Base-by-base conservation (phyloP, 2,113 vertebrate species). In the Sturnus vulgaris region DNA sequence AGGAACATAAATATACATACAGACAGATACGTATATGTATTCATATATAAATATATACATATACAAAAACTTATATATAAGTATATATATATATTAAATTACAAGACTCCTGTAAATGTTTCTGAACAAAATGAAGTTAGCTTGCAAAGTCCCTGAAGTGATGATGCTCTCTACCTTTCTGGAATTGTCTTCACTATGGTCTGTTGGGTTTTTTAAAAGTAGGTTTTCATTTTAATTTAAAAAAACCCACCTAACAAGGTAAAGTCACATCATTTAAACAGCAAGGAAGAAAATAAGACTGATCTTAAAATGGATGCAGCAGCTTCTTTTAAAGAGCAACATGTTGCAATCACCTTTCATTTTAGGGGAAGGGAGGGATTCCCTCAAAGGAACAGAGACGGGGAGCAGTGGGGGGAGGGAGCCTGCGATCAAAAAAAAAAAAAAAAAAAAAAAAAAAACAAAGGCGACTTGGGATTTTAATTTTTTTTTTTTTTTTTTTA, bases 341-440 rank as follows among this genome's bases (percentile, higher is more conserved):
- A 97, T 97, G 97, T 97, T 97, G 97, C 96, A 97, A 97, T 96
- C 96, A 97, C 95, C 93, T 96, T 97, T 97, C 92, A 87, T 97
- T 97, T 96, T 69, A 92, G 88, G 91, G 95, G 93, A 95, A 95
- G 96, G 95, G 88, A 94, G 46, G 82, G 76, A 96, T 92, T 94
- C 96, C 93, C 87, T 96, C 90, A 95, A 94, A 97, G 93, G 92
- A 96, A 92, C 90, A 92, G 90, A 86, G 69, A 80, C 65, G 46
- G 82, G 91, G 93, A 96, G 76, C 83, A 82, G 90, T 15, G 72
- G 80, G 72, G 92, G 77, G 23, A 86, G 92, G 91, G 49, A 66
- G 30, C 64, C 42, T 79, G 44, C 9, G 37, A 85, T 59, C 1
- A 3, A 53, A 82, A 83, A 80, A 77, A 59, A 55, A 75, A 39